phyloP scores from a whole-genome alignment of 1,140 invertebrate species.

The Lucilia cuprina region DNA sequence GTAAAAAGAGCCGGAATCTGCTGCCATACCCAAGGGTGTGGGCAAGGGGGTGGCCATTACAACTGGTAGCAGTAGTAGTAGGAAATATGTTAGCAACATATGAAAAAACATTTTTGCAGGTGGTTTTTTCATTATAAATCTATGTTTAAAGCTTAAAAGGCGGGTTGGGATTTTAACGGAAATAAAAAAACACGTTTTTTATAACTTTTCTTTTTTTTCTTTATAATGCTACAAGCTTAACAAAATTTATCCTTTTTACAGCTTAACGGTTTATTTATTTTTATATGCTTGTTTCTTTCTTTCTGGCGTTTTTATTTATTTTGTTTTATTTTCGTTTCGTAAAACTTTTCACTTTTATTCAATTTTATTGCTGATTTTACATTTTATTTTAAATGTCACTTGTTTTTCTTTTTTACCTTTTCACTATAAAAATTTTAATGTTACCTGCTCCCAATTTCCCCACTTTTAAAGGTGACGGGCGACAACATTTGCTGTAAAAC shows the following conservation, averaged over 20 bases:
- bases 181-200: background rate
- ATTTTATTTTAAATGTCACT: conserved; percentile 2
- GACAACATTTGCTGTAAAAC: background rate
- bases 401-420: background rate
- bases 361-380: background rate
- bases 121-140: conserved; percentile 27
- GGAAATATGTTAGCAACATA: background rate
- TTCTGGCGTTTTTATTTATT: background rate
- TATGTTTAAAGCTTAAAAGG: conserved; percentile 1
- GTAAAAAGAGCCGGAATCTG: conserved; percentile 20
- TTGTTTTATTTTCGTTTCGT: background rate
- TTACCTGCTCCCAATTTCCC: background rate
- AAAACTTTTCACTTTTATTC: background rate
- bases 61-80: background rate
- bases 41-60: background rate
- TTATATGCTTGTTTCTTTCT: background rate
- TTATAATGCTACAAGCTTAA: background rate
- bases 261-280: background rate
- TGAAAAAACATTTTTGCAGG: conserved; percentile 27
- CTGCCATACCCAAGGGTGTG: background rate
- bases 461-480: background rate
- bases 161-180: background rate
- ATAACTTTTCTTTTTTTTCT: background rate
- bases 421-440: background rate
- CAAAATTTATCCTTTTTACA: background rate